Conservation (phyloP, 2,888 invertebrate species). For the Agrotis puta region DNA sequence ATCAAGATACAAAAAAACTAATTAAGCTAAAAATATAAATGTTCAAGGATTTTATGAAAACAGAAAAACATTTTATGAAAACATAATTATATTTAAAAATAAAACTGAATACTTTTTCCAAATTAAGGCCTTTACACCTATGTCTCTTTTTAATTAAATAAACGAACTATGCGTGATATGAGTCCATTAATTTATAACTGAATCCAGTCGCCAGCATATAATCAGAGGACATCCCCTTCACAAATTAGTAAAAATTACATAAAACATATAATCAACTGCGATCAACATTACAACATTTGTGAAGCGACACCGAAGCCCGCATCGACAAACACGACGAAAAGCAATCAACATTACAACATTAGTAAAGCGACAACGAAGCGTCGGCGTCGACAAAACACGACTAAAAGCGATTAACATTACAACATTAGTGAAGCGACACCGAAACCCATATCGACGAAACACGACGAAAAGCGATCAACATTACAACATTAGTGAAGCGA, state of each 20-base stretch:
- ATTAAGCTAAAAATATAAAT: no score
- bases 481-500: conserved; percentile 60
- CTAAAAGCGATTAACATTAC: conserved; percentile 37
- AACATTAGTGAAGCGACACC: conserved; percentile 61
- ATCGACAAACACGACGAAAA: conserved; percentile 43
- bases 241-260: conserved; percentile 56
- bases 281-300: conserved; percentile 57
- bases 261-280: conserved; percentile 50
- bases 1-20: no score
- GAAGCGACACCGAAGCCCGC: conserved; percentile 58
- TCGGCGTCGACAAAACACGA: conserved; percentile 47
- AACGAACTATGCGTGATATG: conserved; percentile 11
- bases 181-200: conserved; percentile 9
- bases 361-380: conserved; percentile 60
- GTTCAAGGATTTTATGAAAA: neutral
- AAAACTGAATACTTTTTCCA: neutral
- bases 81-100: neutral
- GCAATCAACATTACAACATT: conserved; percentile 54
- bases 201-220: neutral
- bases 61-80: neutral
- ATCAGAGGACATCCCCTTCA: conserved; percentile 15
- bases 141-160: conserved; percentile 11
- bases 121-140: neutral
- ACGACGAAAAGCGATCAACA: conserved; percentile 42
- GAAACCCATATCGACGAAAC: conserved; percentile 49